Evolutionary conservation across 2,113 vertebrate genomes (phyloP), one percentile per base, ranked within the genome.

Genomic region (Nansenia antarctica): DNA sequence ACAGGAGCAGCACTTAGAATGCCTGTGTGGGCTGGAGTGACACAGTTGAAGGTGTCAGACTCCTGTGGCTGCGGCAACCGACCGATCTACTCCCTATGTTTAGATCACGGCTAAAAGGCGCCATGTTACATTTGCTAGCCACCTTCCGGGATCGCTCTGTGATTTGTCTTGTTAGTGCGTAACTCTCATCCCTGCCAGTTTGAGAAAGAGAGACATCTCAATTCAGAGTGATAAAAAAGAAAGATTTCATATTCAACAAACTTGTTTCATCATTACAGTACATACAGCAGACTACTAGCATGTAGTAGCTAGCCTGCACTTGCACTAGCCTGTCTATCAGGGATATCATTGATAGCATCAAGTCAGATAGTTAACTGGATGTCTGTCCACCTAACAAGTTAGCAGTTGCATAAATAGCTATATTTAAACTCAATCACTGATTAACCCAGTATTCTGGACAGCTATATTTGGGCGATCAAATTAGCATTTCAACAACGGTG

Each of bases 11-110:
- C 84, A 87, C 89, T 91, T 85, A 79, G 82, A 79, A 87, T 79
- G 85, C 79, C 84, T 88, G 90, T 89, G 91, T 90, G 87, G 85
- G 90, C 86, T 85, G 76, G 82, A 87, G 85, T 77, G 80, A 87
- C 86, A 84, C 77, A 82, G 78, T 67, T 73, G 76, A 84, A 86
- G 87, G 82, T 82, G 78, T 81, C 80, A 84, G 85, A 81, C 88
- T 86, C 85, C 80, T 74, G 82, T 72, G 68, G 81, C 65, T 82
- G 81, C 78, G 82, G 78, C 76, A 60, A 60, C 35, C 35, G 3
- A 82, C 77, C 77, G 53, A 73, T 81, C 65, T 77, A 45, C 69
- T 70, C 49, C 72, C 3, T 47, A 53, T 12, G 58, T 26, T 34
- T 60, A 8, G 18, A 11, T n/a, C 31, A 7, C 30, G 9, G 4